Percentiles rank a stretch among this genome's conserved stretches.
Evolutionary conservation across 2,797 vertebrate genomes (phyloP).

Genomic region (Megalops cyprinoides): DNA sequence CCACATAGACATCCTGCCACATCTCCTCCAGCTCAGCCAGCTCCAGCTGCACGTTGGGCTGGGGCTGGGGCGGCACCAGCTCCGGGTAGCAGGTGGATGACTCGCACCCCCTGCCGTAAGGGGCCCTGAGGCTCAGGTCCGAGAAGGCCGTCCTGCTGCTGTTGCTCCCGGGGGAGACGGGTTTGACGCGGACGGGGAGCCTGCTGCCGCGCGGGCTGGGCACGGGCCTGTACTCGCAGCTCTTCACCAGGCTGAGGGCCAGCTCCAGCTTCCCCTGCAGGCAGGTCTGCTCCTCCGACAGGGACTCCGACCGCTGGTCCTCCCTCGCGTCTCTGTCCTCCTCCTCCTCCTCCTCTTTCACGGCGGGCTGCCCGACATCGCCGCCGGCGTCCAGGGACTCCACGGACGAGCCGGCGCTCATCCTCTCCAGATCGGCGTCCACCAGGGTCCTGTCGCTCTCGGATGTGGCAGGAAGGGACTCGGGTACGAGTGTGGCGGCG

Average conservation of each 20-base stretch:
- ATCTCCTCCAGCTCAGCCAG: conserved; percentile 83
- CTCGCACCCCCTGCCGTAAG: conserved; percentile 56
- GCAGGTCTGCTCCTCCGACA: conserved; percentile 56
- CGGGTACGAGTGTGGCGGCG: conserved; percentile 44
- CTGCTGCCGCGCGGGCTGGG: conserved; percentile 81
- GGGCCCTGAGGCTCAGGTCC: conserved; percentile 39
- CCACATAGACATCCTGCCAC: conserved; percentile 86
- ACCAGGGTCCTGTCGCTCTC: conserved; percentile 50
- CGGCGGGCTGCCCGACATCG: conserved; percentile 57
- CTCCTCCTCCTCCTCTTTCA: conserved; percentile 67
- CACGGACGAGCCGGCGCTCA: conserved; percentile 75
- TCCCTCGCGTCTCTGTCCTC: conserved; percentile 50
- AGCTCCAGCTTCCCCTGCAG: conserved; percentile 67
- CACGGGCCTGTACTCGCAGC: conserved; percentile 82
- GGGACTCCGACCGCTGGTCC: conserved; percentile 57
- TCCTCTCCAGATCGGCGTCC: conserved; percentile 73
- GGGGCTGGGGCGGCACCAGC: conserved; percentile 59
- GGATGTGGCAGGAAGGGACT: conserved; percentile 51
- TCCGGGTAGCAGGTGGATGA: conserved; percentile 66
- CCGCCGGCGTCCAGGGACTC: conserved; percentile 81
- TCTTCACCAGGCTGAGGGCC: conserved; percentile 75
- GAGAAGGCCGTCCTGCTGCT: conserved; percentile 44
- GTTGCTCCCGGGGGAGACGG: conserved; percentile 58
- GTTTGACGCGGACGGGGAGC: conserved; percentile 82
- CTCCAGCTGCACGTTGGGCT: conserved; percentile 72